Evolutionary conservation across 1,140 invertebrate genomes (phyloP), one percentile per base, ranked within the genome.

Genomic region (Ips typographus): DNA sequence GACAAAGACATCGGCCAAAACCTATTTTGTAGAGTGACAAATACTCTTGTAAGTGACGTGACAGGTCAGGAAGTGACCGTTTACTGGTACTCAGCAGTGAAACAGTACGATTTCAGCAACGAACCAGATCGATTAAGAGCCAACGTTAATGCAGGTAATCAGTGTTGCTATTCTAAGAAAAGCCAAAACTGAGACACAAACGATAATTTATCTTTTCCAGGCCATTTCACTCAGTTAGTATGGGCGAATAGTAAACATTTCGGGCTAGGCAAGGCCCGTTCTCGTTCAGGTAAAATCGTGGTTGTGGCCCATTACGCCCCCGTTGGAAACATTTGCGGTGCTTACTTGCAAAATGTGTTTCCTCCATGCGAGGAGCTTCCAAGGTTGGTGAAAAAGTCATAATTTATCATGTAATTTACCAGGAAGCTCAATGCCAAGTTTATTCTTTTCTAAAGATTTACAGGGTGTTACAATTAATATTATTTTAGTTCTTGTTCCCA

Each of bases 151-250:
- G 87, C 90, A 82, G 90, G 91, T 92, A 60, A 22, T 22, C 22
- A 22, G 22, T 22, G 22, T 22, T 22, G 22, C 22, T 22, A 22
- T 22, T 22, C 22, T 22, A 22, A 22, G 22, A 22, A 22, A 22
- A 22, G 22, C 22, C 22, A 22, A 22, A 22, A 22, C 22, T 22
- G 22, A 22, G 22, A 22, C 22, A 22, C 22, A 22, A 22, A 22
- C 22, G 22, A 22, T 22, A 22, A 22, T 22, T 22, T 22, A 22
- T 22, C 22, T 22, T 70, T 76, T 77, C 53, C 78, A 93, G 93
- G 92, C 74, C 92, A 96, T 78, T 96, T 96, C 80, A 94, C 94
- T 0, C 94, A 96, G 82, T 84, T 97, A 77, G 90, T 96, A 8
- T 97, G 94, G 94, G 87, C 88, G 40, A 86, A 83, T 3, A 91